Evolutionary conservation across 2,113 vertebrate genomes (phyloP).

Genomic region (Siniperca knerii): DNA sequence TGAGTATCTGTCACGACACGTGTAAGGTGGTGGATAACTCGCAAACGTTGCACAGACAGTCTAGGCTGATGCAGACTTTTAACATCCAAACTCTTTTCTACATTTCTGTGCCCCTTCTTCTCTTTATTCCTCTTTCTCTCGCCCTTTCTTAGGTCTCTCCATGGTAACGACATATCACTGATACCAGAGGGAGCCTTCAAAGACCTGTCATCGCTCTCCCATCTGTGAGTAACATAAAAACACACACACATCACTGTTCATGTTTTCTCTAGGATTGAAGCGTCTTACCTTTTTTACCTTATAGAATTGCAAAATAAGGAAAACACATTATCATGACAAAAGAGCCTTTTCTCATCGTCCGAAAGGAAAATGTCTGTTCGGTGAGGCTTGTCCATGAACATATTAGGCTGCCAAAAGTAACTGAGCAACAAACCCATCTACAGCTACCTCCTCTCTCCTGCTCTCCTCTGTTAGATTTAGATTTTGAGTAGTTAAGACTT

Average conservation of each 20-base stretch:
- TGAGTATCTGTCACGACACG: conserved; percentile 81
- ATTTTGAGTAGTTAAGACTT: background rate
- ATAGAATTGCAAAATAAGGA: conserved; percentile 18
- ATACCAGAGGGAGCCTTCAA: conserved; percentile 97
- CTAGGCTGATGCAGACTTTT: background rate
- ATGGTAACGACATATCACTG: conserved; percentile 96
- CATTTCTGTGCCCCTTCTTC: background rate
- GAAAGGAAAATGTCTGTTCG: conserved; percentile 6
- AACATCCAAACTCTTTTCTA: background rate
- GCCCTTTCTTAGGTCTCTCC: conserved; percentile 89
- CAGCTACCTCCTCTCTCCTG: background rate
- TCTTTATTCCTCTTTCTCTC: conserved; percentile 14
- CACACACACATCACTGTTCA: conserved; percentile 19
- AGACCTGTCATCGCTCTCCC: conserved; percentile 94
- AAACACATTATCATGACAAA: conserved; percentile 38
- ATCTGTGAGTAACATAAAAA: conserved; percentile 90
- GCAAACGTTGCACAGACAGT: background rate
- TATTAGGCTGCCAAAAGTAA: conserved; percentile 8
- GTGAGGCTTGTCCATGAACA: background rate
- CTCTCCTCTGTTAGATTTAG: background rate
- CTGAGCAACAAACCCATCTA: background rate
- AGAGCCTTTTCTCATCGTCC: background rate
- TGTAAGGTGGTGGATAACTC: background rate
- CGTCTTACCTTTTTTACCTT: conserved; percentile 15
- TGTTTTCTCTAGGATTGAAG: conserved; percentile 15